phyloP scores from a whole-genome alignment of 2,113 vertebrate species.

The Zosterops pallidus region DNA sequence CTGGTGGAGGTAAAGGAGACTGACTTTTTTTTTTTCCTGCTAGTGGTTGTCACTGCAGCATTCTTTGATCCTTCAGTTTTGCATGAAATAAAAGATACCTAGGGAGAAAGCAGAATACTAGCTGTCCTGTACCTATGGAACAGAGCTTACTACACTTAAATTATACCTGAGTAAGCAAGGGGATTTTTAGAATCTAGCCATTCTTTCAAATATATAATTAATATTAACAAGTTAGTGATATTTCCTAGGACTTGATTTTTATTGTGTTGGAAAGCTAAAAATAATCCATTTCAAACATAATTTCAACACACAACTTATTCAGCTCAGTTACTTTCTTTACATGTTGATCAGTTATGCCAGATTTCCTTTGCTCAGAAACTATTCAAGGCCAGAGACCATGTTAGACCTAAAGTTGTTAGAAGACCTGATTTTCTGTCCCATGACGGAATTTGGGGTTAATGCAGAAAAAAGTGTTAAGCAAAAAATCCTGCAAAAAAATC shows the following conservation, averaged over 20 bases:
- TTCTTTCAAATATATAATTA: neutral
- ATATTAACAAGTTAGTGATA: neutral
- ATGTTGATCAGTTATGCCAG: neutral
- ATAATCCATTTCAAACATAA: neutral
- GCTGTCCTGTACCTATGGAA: neutral
- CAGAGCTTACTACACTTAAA: neutral
- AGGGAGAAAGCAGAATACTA: neutral
- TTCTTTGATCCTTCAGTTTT: neutral
- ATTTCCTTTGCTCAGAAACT: neutral
- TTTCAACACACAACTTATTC: neutral
- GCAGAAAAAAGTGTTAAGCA: fast-evolving
- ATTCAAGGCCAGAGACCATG: neutral
- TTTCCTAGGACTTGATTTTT: neutral
- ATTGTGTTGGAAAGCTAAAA: neutral
- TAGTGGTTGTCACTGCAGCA: neutral
- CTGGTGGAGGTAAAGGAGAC: neutral
- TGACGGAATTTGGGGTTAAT: neutral
- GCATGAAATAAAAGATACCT: neutral
- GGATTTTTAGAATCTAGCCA: neutral
- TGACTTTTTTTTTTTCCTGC: neutral
- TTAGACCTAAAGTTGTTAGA: neutral
- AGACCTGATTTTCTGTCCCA: neutral
- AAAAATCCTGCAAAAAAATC: neutral
- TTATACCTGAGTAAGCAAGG: neutral
- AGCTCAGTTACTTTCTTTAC: neutral